Conservation (phyloP, 2,113 vertebrate genomes). For the Oryzias celebensis region DNA sequence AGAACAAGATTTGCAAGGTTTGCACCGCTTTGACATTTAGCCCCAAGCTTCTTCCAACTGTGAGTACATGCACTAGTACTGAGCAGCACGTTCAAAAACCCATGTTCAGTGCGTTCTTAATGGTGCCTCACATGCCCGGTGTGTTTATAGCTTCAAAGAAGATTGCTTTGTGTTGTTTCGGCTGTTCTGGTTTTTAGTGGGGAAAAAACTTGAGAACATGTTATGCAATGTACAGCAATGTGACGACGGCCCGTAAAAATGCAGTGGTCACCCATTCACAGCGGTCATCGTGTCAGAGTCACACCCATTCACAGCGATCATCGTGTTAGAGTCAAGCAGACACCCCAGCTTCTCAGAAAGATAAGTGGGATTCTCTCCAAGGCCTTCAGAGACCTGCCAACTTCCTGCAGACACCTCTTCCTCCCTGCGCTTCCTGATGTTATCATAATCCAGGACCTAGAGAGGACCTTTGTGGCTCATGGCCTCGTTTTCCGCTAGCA, state of each 20-base stretch:
- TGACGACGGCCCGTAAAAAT: conserved; percentile 33
- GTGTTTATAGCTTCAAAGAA: neutral
- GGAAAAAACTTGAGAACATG: neutral
- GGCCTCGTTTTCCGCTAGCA: conserved; percentile 77
- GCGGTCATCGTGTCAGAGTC: conserved; percentile 29
- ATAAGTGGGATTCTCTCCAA: conserved; percentile 61
- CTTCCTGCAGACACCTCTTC: conserved; percentile 79
- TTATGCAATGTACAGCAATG: neutral
- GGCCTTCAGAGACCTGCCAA: conserved; percentile 63
- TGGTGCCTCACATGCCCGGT: too few relatives aligned
- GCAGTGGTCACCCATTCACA: conserved; percentile 29
- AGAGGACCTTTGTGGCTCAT: conserved; percentile 78
- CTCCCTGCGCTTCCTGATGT: conserved; percentile 75
- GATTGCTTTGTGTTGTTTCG: conserved; percentile 26
- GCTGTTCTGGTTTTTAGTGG: conserved; percentile 18
- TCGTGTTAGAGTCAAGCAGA: conserved; percentile 36
- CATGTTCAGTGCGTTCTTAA: too few relatives aligned
- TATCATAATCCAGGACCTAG: conserved; percentile 76
- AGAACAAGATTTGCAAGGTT: too few relatives aligned
- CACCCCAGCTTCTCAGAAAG: conserved; percentile 60
- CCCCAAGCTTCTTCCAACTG: too few relatives aligned
- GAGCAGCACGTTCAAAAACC: too few relatives aligned
- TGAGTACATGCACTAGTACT: too few relatives aligned
- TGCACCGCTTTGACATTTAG: too few relatives aligned
- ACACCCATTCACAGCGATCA: conserved; percentile 42